phyloP scores from a whole-genome alignment of 2,888 invertebrate genomes.

The Tenthredo mesomela region DNA sequence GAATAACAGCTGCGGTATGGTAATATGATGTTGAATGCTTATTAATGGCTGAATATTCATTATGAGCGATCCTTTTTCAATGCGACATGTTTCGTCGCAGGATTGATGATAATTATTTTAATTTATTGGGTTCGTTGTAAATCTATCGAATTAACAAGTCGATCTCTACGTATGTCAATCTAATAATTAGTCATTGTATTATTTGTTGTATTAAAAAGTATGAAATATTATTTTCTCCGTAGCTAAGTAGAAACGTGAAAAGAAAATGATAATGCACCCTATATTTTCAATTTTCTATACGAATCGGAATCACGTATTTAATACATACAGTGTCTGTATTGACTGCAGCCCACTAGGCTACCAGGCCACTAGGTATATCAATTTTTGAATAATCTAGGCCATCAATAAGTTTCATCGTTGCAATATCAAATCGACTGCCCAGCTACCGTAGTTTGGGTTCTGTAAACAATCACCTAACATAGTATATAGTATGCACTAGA shows the following conservation, averaged over 20 bases:
- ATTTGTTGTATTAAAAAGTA: constrained; percentile 67
- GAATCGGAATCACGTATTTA: not conserved
- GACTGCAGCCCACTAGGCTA: not conserved
- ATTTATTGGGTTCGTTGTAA: constrained; percentile 42
- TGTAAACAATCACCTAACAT: not conserved
- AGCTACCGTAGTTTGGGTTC: not conserved
- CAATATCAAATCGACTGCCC: constrained; percentile 10
- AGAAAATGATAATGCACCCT: constrained; percentile 48
- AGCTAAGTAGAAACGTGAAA: constrained; percentile 62
- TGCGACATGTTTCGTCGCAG: not conserved
- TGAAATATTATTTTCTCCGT: constrained; percentile 67
- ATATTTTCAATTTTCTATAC: constrained; percentile 13
- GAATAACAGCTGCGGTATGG: not conserved
- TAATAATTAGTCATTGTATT: constrained; percentile 49
- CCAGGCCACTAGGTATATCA: not conserved
- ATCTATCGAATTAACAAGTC: constrained; percentile 23
- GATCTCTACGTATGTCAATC: not conserved
- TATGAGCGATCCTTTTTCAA: not conserved
- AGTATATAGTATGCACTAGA: not conserved
- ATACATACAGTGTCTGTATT: not conserved
- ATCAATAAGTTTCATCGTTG: not conserved
- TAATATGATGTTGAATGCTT: not conserved
- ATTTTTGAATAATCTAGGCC: not conserved
- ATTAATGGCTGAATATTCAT: not conserved
- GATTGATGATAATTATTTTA: not conserved